These are phyloP conservation scores for Bactericera cockerelli DNA, from an alignment of 1,140 invertebrate genomes.

Conservation along the genomic window DNA sequence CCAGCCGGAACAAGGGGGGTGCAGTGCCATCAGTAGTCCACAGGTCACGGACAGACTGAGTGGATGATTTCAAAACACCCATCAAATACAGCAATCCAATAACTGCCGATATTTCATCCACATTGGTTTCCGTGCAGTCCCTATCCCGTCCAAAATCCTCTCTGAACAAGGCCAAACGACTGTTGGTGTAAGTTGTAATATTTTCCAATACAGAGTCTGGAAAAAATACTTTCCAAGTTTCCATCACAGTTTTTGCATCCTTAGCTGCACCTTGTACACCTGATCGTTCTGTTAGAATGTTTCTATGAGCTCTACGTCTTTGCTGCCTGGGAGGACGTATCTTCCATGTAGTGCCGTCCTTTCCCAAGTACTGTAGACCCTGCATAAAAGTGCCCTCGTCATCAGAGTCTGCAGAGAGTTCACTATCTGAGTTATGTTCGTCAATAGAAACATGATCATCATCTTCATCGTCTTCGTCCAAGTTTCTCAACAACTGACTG, in stretches of 20 bases:
- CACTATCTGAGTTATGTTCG: background rate
- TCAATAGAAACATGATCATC: background rate
- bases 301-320: conserved; percentile 1
- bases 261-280: conserved; percentile 12
- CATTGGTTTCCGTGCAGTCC: background rate
- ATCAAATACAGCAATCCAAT: background rate
- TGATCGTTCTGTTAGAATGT: conserved; percentile 16
- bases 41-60: conserved; percentile 9
- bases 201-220: conserved; percentile 7
- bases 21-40: background rate
- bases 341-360: conserved; percentile 12
- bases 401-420: background rate
- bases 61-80: background rate
- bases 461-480: background rate
- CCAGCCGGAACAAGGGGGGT: background rate
- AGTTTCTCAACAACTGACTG: no score
- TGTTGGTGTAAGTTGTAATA: conserved; percentile 15
- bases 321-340: background rate
- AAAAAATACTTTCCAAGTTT: conserved; percentile 16
- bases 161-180: conserved; percentile 5
- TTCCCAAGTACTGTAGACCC: conserved; percentile 9
- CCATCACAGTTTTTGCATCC: conserved; percentile 11
- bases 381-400: background rate
- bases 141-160: conserved; percentile 11
- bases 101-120: background rate